Percentiles rank a stretch among this genome's conserved stretches.
phyloP scores from a whole-genome alignment of 2,797 vertebrate genomes.

The Acipenser transmontanus region DNA sequence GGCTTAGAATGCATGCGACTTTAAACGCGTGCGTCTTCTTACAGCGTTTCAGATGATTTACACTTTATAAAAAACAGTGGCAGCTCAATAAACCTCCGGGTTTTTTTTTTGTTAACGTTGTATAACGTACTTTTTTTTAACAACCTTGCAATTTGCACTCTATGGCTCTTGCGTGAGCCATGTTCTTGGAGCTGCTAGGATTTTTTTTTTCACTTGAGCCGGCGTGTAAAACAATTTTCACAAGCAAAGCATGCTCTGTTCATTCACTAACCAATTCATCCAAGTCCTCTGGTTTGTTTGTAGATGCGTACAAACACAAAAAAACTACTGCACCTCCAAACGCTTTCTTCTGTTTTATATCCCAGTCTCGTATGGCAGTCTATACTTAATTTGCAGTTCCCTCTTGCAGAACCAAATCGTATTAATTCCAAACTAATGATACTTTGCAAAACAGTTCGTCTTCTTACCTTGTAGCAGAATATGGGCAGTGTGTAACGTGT shows the following conservation, averaged over 20 bases:
- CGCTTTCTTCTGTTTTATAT: conserved; percentile 20
- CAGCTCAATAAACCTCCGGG: conserved; percentile 22
- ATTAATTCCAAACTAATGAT: conserved; percentile 45
- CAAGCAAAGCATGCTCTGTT: conserved; percentile 27
- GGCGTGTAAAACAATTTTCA: conserved; percentile 33
- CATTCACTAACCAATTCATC: conserved; percentile 33
- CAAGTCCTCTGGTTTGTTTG: conserved; percentile 18
- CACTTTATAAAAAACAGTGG: conserved; percentile 17
- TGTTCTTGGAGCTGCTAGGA: conserved; percentile 13
- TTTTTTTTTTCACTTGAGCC: conserved; percentile 15
- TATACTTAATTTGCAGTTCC: conserved; percentile 40
- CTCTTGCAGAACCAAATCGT: conserved; percentile 28
- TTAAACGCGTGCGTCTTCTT: conserved; percentile 49
- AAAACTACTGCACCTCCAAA: conserved; percentile 14
- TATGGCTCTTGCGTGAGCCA: conserved; percentile 24
- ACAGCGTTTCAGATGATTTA: conserved; percentile 49
- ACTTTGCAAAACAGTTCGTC: conserved; percentile 28
- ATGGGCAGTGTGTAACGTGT: conserved; percentile 36
- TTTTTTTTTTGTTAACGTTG: no score
- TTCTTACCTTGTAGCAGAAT: conserved; percentile 24
- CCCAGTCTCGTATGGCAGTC: conserved; percentile 29
- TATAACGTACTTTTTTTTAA: no score
- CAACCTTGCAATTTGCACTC: conserved; percentile 15
- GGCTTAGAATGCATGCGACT: conserved; percentile 45
- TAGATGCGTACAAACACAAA: conserved; percentile 15